Evolutionary conservation across 1,140 invertebrate genomes (phyloP).

Genomic region (Catajapyx aquilonaris): DNA sequence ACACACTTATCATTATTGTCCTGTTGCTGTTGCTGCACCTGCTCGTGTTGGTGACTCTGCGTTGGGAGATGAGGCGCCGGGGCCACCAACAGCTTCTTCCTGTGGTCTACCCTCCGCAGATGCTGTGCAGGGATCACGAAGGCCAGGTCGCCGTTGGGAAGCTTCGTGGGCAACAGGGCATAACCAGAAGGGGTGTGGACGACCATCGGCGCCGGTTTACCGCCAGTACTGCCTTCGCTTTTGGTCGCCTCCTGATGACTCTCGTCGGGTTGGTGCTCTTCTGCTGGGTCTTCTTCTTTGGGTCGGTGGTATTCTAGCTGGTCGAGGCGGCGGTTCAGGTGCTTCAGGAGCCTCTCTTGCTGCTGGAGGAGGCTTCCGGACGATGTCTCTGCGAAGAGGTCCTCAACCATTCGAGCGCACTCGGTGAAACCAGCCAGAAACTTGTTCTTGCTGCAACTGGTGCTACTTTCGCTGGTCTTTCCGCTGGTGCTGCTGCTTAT

Average conservation of each 20-base stretch:
- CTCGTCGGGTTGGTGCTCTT: conserved; percentile 1
- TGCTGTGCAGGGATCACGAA: conserved; percentile 8
- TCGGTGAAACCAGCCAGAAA: conserved; percentile 18
- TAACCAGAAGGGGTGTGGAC: background rate
- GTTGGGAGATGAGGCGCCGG: too few relatives aligned
- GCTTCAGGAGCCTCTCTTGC: too few relatives aligned
- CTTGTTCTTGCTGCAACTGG: too few relatives aligned
- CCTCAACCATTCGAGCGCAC: conserved; percentile 16
- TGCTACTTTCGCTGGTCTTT: too few relatives aligned
- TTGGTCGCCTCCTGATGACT: background rate
- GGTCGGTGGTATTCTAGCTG: background rate
- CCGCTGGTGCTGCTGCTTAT: conserved; percentile 4
- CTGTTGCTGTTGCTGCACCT: too few relatives aligned
- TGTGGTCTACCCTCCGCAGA: too few relatives aligned
- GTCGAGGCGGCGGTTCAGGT: background rate
- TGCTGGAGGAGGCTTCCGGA: background rate
- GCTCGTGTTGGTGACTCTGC: too few relatives aligned
- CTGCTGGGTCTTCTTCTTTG: too few relatives aligned
- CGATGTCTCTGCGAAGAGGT: conserved; percentile 3
- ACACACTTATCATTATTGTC: too few relatives aligned
- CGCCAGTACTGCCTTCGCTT: background rate
- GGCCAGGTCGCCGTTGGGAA: conserved; percentile 12
- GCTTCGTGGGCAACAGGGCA: conserved; percentile 9
- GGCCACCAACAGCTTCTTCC: too few relatives aligned
- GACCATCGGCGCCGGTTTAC: background rate